Conservation (phyloP, 2,888 invertebrate genomes). For the Apoderus coryli region DNA sequence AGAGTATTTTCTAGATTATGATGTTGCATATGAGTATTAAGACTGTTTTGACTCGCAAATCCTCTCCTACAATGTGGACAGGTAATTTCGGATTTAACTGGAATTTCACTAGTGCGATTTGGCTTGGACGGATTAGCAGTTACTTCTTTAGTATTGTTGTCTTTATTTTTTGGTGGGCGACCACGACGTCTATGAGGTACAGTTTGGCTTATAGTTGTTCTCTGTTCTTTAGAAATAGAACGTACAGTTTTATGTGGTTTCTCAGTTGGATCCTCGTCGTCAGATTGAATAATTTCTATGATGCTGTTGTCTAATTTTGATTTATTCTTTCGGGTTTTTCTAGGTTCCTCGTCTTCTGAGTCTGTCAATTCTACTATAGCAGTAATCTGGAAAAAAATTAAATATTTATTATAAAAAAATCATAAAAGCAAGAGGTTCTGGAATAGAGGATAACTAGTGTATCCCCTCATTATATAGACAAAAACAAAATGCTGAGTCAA, state of each 20-base stretch:
- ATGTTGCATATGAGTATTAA: constrained; percentile 28
- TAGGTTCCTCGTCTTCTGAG: constrained; percentile 25
- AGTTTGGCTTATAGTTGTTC: background rate
- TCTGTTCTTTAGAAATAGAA: background rate
- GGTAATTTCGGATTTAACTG: constrained; percentile 20
- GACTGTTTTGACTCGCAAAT: constrained; percentile 29
- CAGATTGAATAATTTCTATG: constrained; percentile 22
- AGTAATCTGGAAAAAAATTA: constrained; percentile 18
- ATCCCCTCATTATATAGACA: background rate
- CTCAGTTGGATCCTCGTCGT: constrained; percentile 16
- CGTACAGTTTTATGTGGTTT: constrained; percentile 5
- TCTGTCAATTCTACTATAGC: constrained; percentile 28
- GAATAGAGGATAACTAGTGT: no score
- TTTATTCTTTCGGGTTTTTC: constrained; percentile 9
- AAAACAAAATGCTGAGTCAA: background rate
- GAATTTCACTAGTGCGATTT: constrained; percentile 5
- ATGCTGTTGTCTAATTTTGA: constrained; percentile 17
- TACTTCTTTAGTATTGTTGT: no score
- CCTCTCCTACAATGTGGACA: constrained; percentile 29
- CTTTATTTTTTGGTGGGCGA: constrained; percentile 18
- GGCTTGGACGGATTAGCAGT: no score
- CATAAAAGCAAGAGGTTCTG: no score
- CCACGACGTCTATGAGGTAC: constrained; percentile 21
- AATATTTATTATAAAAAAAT: no score
- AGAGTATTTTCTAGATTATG: constrained; percentile 25